Evolutionary conservation across 23 tunicate genomes (phyloP).

Genomic region (Oikopleura vanhoeffeni): DNA sequence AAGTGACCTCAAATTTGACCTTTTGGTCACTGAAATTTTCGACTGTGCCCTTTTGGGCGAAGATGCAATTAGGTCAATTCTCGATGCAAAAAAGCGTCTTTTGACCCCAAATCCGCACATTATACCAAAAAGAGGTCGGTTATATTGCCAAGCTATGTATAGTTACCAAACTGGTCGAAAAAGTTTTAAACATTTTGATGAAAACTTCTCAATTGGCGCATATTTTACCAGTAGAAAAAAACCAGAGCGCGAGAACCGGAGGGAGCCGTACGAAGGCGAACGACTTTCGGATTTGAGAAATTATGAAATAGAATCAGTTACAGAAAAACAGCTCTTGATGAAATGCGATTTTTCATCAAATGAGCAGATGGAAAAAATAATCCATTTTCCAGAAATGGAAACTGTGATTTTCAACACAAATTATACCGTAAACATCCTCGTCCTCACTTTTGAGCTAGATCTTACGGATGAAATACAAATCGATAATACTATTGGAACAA

Average conservation of each 20-base stretch:
- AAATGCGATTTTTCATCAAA: neutral
- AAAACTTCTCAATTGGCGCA: neutral
- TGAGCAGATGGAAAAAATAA: neutral
- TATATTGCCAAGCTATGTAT: neutral
- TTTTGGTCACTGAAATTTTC: neutral
- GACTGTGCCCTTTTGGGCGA: constrained; percentile 14
- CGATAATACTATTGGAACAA: neutral
- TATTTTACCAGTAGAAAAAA: neutral
- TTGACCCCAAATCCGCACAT: neutral
- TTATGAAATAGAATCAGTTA: neutral
- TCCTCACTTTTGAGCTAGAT: neutral
- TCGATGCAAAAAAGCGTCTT: neutral
- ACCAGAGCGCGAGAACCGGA: neutral
- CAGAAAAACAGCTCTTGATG: neutral
- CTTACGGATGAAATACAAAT: neutral
- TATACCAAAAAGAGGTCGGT: neutral
- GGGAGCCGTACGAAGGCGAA: constrained; percentile 14
- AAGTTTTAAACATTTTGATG: neutral
- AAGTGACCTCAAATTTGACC: neutral
- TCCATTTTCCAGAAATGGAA: neutral
- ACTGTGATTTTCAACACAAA: neutral
- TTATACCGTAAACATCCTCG: neutral
- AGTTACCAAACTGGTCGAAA: neutral
- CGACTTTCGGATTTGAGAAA: neutral
- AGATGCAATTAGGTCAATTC: neutral